Evolutionary conservation across 2,888 invertebrate genomes (phyloP).

Genomic region (Psococerastis gibbosa): DNA sequence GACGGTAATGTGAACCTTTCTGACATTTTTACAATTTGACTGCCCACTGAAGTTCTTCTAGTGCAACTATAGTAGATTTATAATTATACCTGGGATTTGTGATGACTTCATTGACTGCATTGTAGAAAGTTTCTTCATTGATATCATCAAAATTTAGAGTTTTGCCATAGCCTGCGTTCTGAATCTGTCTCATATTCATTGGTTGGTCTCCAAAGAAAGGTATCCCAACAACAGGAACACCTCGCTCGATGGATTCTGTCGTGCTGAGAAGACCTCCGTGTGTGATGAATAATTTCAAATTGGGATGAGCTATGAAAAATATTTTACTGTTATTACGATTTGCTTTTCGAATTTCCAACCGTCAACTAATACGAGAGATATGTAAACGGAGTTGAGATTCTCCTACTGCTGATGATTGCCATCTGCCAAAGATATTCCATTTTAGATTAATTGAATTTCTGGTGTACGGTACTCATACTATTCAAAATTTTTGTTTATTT

Average conservation of each 20-base stretch:
- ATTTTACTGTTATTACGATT: background rate
- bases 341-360: background rate
- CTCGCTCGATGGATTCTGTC: slow-evolving; percentile 27
- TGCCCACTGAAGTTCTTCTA: too few species aligned
- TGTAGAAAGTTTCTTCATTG: slow-evolving; percentile 24
- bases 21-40: too few species aligned
- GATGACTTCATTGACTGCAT: slow-evolving; percentile 26
- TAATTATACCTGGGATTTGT: slow-evolving; percentile 27
- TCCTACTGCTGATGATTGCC: too few species aligned
- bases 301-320: slow-evolving; percentile 24
- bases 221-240: slow-evolving; percentile 28
- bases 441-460: too few species aligned
- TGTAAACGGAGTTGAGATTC: too few species aligned
- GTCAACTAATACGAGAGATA: slow-evolving; percentile 22
- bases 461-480: too few species aligned
- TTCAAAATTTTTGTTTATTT: too few species aligned
- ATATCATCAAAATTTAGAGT: slow-evolving; percentile 24
- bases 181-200: slow-evolving; percentile 25
- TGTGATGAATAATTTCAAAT: slow-evolving; percentile 28
- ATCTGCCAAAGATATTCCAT: too few species aligned
- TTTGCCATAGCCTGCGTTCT: slow-evolving; percentile 25
- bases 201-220: slow-evolving; percentile 29
- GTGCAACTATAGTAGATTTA: too few species aligned
- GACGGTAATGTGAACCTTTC: too few species aligned
- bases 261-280: slow-evolving; percentile 23